A percentile compares a stretch with the other conserved stretches of the same genome.
phyloP scores from a whole-genome alignment of 2,113 vertebrate genomes.

The Percina caprodes region DNA sequence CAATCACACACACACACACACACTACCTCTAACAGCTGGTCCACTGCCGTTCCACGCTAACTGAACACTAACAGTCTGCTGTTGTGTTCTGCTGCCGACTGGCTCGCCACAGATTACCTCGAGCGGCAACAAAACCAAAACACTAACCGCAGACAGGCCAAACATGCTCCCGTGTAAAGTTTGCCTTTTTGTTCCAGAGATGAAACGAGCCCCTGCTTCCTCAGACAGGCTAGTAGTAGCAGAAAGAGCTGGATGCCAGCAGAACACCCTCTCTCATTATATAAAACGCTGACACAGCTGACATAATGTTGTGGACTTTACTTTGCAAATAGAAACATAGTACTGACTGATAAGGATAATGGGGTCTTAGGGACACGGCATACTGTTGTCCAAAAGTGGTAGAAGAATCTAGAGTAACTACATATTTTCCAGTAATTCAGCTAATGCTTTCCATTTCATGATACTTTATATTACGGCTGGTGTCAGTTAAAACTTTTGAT shows the following conservation, averaged over 20 bases:
- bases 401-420: background rate
- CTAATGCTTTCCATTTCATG: no score
- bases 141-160: background rate
- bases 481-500: no score
- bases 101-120: background rate
- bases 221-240: background rate
- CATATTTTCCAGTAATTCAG: background rate
- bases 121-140: slow-evolving; percentile 21
- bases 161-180: background rate
- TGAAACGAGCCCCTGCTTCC: background rate
- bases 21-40: slow-evolving; percentile 35
- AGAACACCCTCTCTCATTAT: slow-evolving; percentile 20
- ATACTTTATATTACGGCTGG: background rate
- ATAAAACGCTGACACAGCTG: slow-evolving; percentile 6
- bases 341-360: background rate
- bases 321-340: slow-evolving; percentile 28
- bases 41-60: slow-evolving; percentile 22
- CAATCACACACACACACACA: background rate
- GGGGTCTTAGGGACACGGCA: background rate
- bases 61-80: slow-evolving; percentile 38
- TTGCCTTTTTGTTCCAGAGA: background rate
- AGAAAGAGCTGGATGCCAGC: background rate
- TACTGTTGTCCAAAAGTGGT: no score
- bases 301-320: slow-evolving; percentile 32
- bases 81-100: no score